Percentiles rank a stretch among this genome's conserved stretches.
Conservation (phyloP, 2,113 vertebrate species). For the Xiphophorus maculatus region DNA sequence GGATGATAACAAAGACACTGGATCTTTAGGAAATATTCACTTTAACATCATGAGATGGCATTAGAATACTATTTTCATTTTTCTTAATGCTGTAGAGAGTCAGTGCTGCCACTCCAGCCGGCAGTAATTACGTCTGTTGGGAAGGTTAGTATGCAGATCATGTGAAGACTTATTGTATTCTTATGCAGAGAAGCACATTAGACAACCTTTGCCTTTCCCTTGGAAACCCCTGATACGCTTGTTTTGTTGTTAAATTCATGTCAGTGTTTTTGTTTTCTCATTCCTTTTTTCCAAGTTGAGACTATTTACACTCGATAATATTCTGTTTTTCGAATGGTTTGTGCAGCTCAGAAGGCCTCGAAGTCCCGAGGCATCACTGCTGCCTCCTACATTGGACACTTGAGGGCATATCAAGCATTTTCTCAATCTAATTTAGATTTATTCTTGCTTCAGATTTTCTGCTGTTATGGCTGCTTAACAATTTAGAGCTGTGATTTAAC, state of each 20-base stretch:
- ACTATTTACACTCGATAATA: slow-evolving; percentile 39
- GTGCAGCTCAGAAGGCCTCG: slow-evolving; percentile 12
- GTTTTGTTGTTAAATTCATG: slow-evolving; percentile 64
- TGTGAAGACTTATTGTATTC: slow-evolving; percentile 54
- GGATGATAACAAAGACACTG: slow-evolving; percentile 37
- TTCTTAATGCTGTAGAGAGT: slow-evolving; percentile 11
- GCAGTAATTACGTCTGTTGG: slow-evolving; percentile 51
- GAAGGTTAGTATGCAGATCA: slow-evolving; percentile 60
- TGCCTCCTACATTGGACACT: slow-evolving; percentile 19
- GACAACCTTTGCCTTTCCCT: slow-evolving; percentile 55
- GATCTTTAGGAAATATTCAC: slow-evolving; percentile 7
- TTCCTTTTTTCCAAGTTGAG: slow-evolving; percentile 30
- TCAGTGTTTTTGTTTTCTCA: slow-evolving; percentile 34
- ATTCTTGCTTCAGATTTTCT: slow-evolving; percentile 9
- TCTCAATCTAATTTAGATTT: slow-evolving; percentile 22
- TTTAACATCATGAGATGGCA: slow-evolving; percentile 12
- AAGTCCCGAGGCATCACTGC: slow-evolving; percentile 23
- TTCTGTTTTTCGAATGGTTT: slow-evolving; percentile 9
- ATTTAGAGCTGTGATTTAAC: slow-evolving; percentile 13
- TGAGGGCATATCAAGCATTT: slow-evolving; percentile 23
- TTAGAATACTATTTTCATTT: slow-evolving; percentile 20
- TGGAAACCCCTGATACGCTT: slow-evolving; percentile 52
- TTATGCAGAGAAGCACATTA: slow-evolving; percentile 58
- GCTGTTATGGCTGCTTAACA: slow-evolving; percentile 10
- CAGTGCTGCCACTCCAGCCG: slow-evolving; percentile 23